Conservation (phyloP, 2,888 invertebrate genomes). For the Ischnura elegans region DNA sequence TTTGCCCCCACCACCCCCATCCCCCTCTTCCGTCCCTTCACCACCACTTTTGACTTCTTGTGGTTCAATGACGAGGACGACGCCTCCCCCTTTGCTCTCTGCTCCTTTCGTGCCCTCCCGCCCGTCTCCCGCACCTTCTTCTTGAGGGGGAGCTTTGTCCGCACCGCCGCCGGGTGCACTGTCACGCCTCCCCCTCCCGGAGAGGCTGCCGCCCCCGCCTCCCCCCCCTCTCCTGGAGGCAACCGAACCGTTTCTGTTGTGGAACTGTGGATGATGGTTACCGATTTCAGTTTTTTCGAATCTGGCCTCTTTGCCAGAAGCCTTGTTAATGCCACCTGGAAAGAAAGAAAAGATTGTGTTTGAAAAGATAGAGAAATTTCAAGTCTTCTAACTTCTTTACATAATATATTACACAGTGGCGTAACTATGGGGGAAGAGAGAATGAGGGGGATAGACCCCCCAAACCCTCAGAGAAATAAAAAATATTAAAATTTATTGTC, state of each 20-base stretch:
- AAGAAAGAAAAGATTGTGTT: background rate
- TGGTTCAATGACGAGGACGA: constrained; percentile 24
- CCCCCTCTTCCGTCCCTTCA: background rate
- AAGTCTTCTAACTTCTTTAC: too few species aligned
- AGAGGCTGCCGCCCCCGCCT: constrained; percentile 79
- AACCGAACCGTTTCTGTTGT: constrained; percentile 93
- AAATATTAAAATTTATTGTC: too few species aligned
- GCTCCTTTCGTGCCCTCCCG: constrained; percentile 72
- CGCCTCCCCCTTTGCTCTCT: constrained; percentile 75
- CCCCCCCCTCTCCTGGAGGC: constrained; percentile 83
- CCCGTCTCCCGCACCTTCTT: constrained; percentile 84
- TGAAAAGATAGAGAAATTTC: background rate
- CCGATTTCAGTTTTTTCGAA: constrained; percentile 86
- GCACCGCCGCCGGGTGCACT: constrained; percentile 90
- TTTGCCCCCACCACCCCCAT: constrained; percentile 16
- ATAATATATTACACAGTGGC: too few species aligned
- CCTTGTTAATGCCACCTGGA: constrained; percentile 67
- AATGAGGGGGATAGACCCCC: too few species aligned
- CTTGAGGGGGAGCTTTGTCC: constrained; percentile 92
- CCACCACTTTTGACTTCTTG: constrained; percentile 29
- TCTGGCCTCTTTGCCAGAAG: constrained; percentile 58
- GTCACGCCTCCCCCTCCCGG: constrained; percentile 81
- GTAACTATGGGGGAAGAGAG: too few species aligned
- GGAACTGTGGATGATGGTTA: constrained; percentile 94
- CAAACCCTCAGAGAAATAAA: too few species aligned